A percentile compares a stretch with the other conserved stretches of the same genome.
These are phyloP conservation scores for Nycticryphes semicollaris DNA, from an alignment of 2,113 vertebrate species.

Conservation along the genomic window DNA sequence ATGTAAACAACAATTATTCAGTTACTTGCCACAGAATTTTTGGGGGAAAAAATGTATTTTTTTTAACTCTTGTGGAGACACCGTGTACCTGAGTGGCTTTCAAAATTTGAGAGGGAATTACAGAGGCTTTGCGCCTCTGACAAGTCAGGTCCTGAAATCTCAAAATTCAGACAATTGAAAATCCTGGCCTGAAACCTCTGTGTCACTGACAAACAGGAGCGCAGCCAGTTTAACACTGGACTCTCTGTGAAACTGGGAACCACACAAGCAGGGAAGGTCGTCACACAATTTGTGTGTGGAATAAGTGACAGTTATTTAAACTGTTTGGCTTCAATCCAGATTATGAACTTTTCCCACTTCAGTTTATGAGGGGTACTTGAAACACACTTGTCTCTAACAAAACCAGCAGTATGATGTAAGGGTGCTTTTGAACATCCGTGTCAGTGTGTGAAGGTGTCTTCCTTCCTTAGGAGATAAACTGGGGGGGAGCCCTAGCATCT, in stretches of 20 bases:
- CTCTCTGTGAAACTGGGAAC: not conserved
- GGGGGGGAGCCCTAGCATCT: not conserved
- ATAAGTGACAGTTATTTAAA: constrained; percentile 33
- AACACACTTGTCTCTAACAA: constrained; percentile 42
- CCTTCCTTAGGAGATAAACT: not conserved
- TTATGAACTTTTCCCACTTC: constrained; percentile 54
- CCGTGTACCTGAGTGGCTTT: not conserved
- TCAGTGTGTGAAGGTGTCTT: constrained; percentile 47
- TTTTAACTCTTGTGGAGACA: not conserved
- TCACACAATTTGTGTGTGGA: not conserved
- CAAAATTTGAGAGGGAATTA: not conserved
- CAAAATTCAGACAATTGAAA: not conserved
- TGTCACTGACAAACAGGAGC: not conserved
- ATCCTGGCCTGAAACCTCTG: not conserved
- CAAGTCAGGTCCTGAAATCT: not conserved
- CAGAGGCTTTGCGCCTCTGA: not conserved
- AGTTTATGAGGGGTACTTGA: constrained; percentile 60
- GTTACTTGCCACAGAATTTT: not conserved
- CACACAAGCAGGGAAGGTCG: not conserved
- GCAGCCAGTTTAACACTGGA: not conserved
- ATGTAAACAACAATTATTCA: not conserved
- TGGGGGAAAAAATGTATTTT: not conserved
- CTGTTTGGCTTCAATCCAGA: constrained; percentile 46
- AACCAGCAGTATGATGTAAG: constrained; percentile 44
- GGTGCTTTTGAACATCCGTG: constrained; percentile 2